Percentiles rank a stretch among this genome's conserved stretches.
Conservation (phyloP, 2,888 invertebrate genomes). For the Rapana venosa region DNA sequence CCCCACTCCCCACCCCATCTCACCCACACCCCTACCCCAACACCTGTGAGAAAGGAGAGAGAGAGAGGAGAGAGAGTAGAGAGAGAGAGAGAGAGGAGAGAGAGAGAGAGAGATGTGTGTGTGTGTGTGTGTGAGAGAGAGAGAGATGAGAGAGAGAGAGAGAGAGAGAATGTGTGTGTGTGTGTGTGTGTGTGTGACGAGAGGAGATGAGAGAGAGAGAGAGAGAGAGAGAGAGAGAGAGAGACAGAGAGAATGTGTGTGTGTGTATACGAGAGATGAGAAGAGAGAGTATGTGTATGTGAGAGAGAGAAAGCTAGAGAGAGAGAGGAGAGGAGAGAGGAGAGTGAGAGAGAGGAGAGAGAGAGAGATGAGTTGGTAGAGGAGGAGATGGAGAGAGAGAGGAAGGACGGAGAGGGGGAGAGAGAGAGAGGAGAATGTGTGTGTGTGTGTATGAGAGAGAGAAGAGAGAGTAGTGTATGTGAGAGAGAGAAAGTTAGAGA, state of each 20-base stretch:
- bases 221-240: neutral
- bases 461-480: no score
- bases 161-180: no score
- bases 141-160: no score
- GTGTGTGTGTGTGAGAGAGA: no score
- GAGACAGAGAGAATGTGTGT: neutral
- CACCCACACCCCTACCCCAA: neutral
- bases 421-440: no score
- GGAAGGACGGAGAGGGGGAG: no score
- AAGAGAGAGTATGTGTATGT: neutral
- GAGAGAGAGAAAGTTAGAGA: no score
- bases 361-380: no score
- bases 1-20: neutral
- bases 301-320: neutral
- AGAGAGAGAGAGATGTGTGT: no score
- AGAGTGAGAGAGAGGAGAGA: neutral
- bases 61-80: neutral
- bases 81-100: neutral
- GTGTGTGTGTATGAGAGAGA: no score
- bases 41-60: neutral
- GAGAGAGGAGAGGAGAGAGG: neutral
- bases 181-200: no score
- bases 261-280: neutral
- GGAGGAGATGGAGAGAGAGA: no score
- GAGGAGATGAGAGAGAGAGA: neutral